Percentiles rank a stretch among this genome's conserved stretches.
phyloP scores from a whole-genome alignment of 2,113 vertebrate species.

The Patagioenas fasciata region DNA sequence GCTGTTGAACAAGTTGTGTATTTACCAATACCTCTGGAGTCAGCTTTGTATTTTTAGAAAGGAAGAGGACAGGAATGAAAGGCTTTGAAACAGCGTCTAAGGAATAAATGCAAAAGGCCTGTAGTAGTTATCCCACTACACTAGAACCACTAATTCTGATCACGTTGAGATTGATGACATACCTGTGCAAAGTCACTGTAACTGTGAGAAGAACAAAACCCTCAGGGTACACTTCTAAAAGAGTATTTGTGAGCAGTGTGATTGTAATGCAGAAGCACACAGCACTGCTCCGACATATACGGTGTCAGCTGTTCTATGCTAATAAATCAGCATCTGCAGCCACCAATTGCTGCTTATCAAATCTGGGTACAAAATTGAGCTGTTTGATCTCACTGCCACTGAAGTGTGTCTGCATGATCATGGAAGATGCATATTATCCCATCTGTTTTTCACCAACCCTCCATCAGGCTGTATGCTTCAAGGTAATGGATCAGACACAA shows the following conservation, averaged over 20 bases:
- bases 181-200: not conserved
- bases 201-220: not conserved
- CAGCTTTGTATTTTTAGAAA: not conserved
- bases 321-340: conserved; percentile 18
- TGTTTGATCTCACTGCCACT: not conserved
- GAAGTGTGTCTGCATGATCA: not conserved
- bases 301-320: not conserved
- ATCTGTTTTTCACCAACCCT: conserved; percentile 5
- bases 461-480: not conserved
- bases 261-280: not conserved
- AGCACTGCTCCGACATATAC: accelerated
- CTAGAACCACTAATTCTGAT: not conserved
- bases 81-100: not conserved
- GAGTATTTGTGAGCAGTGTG: not conserved
- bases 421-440: not conserved
- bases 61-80: not conserved
- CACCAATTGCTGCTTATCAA: not conserved
- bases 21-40: not conserved
- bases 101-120: not conserved
- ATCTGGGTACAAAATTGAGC: not conserved
- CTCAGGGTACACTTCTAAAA: not conserved
- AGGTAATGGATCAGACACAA: not conserved
- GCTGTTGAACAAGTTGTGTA: not conserved
- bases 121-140: not conserved
- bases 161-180: not conserved